A percentile compares a stretch with the other conserved stretches of the same genome.
These are phyloP conservation scores for Chlorodrepanis virens DNA, from an alignment of 2,113 vertebrate species.

Conservation along the genomic window DNA sequence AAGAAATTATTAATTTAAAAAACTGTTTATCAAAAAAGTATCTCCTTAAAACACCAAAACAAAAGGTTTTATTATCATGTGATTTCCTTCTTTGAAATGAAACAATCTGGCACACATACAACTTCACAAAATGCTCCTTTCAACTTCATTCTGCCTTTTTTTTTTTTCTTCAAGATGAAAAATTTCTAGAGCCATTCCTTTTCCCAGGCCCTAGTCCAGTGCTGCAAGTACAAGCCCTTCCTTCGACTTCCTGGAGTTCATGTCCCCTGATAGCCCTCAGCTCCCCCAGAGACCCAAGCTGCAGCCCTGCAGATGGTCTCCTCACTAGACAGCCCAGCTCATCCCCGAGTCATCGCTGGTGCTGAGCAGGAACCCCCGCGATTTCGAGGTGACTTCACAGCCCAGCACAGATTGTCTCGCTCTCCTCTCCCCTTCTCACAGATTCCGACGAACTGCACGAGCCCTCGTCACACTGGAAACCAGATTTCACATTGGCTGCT, in stretches of 20 bases:
- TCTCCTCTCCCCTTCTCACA: not conserved
- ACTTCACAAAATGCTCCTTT: constrained; percentile 33
- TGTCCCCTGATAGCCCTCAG: not conserved
- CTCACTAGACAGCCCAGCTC: not conserved
- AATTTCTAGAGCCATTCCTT: not conserved
- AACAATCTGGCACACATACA: not conserved
- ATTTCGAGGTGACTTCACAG: not conserved
- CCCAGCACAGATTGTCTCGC: constrained; percentile 29
- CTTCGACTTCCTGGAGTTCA: not conserved
- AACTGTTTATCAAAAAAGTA: not conserved
- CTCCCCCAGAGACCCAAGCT: not conserved
- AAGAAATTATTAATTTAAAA: not conserved
- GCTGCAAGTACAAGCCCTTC: not conserved
- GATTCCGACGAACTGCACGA: accelerated
- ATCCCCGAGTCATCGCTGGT: not conserved
- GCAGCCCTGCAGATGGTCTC: constrained; percentile 17
- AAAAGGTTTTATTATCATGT: not conserved
- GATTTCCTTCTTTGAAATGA: constrained; percentile 6
- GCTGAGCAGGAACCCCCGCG: not conserved
- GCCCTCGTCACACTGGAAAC: not conserved
- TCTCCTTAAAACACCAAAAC: not conserved
- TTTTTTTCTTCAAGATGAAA: not conserved
- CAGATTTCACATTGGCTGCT: not conserved
- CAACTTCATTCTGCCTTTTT: not conserved
- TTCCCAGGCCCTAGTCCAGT: constrained; percentile 6